Conservation (phyloP, 2,888 invertebrate species). For the Pandemis corylana region DNA sequence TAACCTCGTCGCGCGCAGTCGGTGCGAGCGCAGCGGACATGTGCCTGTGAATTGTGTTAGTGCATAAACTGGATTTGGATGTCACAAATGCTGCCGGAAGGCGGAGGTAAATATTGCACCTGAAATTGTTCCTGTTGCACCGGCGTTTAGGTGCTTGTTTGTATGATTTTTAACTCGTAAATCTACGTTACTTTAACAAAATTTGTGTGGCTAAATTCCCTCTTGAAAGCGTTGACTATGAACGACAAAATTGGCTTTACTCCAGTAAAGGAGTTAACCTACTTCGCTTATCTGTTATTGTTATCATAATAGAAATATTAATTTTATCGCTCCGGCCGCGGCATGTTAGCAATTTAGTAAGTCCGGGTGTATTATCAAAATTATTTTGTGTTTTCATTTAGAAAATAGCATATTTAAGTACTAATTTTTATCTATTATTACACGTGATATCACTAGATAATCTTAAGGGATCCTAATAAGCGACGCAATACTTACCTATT, state of each 20-base stretch:
- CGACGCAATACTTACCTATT: too few relatives aligned
- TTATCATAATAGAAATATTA: constrained; percentile 29
- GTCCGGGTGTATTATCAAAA: background rate
- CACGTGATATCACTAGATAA: too few relatives aligned
- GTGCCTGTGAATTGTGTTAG: constrained; percentile 46
- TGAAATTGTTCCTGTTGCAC: too few relatives aligned
- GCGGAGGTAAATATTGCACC: constrained; percentile 69
- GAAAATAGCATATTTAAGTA: too few relatives aligned
- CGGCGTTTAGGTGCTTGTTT: background rate
- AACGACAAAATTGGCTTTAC: constrained; percentile 12
- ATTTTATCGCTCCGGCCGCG: constrained; percentile 9
- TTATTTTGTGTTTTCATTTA: background rate
- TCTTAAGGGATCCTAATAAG: too few relatives aligned
- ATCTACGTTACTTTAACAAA: background rate
- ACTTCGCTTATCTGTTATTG: constrained; percentile 22
- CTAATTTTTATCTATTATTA: too few relatives aligned
- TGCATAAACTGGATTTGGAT: constrained; percentile 70
- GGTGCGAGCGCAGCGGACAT: constrained; percentile 38
- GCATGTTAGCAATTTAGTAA: background rate
- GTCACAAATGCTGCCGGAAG: constrained; percentile 81
- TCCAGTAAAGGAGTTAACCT: constrained; percentile 24
- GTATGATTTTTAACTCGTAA: background rate
- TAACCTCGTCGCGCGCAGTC: constrained; percentile 50
- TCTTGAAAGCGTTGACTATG: background rate
- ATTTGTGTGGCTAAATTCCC: background rate